A percentile compares a stretch with the other conserved stretches of the same genome.
phyloP scores from a whole-genome alignment of 1,140 invertebrate genomes.

The Drosophila miranda region DNA sequence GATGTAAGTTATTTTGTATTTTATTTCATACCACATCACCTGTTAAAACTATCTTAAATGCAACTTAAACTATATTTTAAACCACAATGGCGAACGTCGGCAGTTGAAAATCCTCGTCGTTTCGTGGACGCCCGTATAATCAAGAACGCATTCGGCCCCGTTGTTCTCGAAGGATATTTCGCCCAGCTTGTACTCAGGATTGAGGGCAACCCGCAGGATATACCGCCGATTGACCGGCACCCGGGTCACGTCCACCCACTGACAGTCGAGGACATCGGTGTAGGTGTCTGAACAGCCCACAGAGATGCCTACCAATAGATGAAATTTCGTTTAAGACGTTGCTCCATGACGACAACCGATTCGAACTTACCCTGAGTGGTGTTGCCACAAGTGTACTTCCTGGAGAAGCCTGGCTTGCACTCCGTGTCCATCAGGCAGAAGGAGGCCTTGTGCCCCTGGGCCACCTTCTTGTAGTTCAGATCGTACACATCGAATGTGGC shows the following conservation, averaged over 20 bases:
- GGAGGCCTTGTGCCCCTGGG: constrained; percentile 98
- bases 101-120: constrained; percentile 90
- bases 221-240: constrained; percentile 91
- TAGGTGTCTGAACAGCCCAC: constrained; percentile 97
- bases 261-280: constrained; percentile 96
- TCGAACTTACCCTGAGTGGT: constrained; percentile 89
- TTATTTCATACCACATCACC: constrained; percentile 4
- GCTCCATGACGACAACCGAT: constrained; percentile 35
- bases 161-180: constrained; percentile 96
- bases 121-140: constrained; percentile 86
- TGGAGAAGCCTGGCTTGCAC: constrained; percentile 88
- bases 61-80: constrained; percentile 33
- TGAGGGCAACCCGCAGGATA: constrained; percentile 91
- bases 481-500: constrained; percentile 96
- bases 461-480: constrained; percentile 87
- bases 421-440: constrained; percentile 98
- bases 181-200: constrained; percentile 89
- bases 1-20: not conserved
- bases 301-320: constrained; percentile 88
- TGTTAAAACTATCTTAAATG: not conserved
- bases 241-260: constrained; percentile 98
- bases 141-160: constrained; percentile 91
- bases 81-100: constrained; percentile 85
- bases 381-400: constrained; percentile 92
- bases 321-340: constrained; percentile 8